Percentiles rank a stretch among this genome's conserved stretches.
Conservation (phyloP, 37 sponge, comb jelly and placozoan genomes). For the Aplysina aerophoba region DNA sequence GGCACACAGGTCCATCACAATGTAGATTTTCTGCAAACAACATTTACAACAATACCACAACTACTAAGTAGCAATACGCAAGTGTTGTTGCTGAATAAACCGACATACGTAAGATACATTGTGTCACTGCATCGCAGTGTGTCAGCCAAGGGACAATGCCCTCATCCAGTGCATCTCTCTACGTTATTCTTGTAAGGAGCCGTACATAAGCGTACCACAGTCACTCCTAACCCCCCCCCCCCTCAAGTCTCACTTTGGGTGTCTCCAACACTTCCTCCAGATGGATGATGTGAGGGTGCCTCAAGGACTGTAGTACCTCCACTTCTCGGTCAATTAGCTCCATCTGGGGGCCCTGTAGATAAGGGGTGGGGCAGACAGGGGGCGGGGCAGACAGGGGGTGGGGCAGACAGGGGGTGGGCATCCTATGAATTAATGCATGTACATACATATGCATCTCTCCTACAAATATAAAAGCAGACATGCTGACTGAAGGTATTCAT, state of each 20-base stretch:
- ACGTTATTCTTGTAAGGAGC: too few relatives aligned
- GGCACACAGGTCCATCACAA: conserved; percentile 87
- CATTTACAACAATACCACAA: background rate
- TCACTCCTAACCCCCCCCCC: background rate
- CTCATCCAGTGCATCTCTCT: too few relatives aligned
- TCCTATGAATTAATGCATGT: too few relatives aligned
- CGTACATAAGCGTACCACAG: too few relatives aligned
- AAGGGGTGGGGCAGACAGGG: too few relatives aligned
- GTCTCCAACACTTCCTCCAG: conserved; percentile 91
- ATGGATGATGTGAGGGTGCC: conserved; percentile 87
- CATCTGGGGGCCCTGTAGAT: conserved; percentile 44
- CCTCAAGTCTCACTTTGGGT: conserved; percentile 73
- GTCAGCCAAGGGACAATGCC: too few relatives aligned
- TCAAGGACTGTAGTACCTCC: conserved; percentile 75
- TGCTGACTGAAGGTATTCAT: too few relatives aligned
- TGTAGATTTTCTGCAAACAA: conserved; percentile 76
- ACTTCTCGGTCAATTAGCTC: conserved; percentile 89
- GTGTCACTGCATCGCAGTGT: too few relatives aligned
- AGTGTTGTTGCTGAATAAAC: background rate
- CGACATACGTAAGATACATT: background rate
- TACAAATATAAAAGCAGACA: too few relatives aligned
- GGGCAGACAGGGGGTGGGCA: too few relatives aligned
- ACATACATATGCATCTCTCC: too few relatives aligned
- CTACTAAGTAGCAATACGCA: background rate
- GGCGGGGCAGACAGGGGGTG: too few relatives aligned